Percentiles rank a stretch among this genome's conserved stretches.
These are phyloP conservation scores for Hydropsyche tenuis DNA, from an alignment of 1,140 invertebrate species.

Conservation along the genomic window DNA sequence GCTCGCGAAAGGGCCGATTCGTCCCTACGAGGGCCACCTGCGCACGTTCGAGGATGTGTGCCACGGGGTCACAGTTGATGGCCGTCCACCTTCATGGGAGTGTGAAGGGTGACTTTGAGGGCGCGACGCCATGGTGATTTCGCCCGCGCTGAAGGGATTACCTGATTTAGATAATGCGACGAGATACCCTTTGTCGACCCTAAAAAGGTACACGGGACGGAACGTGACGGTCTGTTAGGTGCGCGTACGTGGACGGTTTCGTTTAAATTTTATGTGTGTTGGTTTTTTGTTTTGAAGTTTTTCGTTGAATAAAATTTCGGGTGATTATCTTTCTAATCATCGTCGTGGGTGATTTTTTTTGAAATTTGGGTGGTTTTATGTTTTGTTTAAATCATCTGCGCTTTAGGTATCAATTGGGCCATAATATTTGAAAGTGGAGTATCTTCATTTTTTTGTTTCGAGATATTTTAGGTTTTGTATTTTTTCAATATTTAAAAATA, in stretches of 20 bases:
- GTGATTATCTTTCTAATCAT: too few relatives aligned
- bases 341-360: too few relatives aligned
- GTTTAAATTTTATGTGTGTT: not conserved
- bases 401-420: too few relatives aligned
- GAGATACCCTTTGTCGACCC: conserved; percentile 27
- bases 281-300: not conserved
- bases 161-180: conserved; percentile 45
- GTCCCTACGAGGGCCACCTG: too few relatives aligned
- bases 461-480: too few relatives aligned
- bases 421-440: too few relatives aligned
- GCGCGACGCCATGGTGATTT: conserved; percentile 15
- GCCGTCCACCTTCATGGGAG: not conserved
- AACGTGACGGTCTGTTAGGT: not conserved
- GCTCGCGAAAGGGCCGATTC: not conserved
- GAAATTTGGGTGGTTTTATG: too few relatives aligned
- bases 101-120: not conserved
- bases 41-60: not conserved
- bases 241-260: not conserved
- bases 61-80: not conserved
- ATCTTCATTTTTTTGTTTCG: too few relatives aligned
- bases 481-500: too few relatives aligned
- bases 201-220: not conserved
- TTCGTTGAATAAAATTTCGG: too few relatives aligned
- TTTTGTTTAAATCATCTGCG: too few relatives aligned
- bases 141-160: conserved; percentile 37